A percentile compares a stretch with the other conserved stretches of the same genome.
These are phyloP conservation scores for Homarus americanus DNA, from an alignment of 1,140 invertebrate species.

Conservation along the genomic window DNA sequence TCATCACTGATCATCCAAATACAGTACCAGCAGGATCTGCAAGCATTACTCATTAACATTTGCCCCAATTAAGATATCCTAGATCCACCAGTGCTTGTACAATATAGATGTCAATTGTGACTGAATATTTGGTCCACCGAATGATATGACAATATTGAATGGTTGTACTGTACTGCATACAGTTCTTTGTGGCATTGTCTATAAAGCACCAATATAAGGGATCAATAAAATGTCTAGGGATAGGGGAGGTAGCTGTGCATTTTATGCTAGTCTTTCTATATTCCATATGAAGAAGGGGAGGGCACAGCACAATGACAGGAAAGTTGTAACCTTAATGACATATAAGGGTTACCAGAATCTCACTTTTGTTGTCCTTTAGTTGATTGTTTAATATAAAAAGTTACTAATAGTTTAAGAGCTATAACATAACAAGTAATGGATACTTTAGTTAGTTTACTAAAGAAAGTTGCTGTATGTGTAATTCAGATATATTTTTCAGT, in stretches of 20 bases:
- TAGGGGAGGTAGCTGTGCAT: background rate
- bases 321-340: background rate
- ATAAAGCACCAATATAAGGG: background rate
- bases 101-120: background rate
- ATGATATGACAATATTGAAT: background rate
- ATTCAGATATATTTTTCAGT: background rate
- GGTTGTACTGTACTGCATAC: too few species aligned
- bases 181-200: background rate
- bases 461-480: too few species aligned
- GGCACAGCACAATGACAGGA: background rate
- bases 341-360: background rate
- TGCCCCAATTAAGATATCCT: too few species aligned
- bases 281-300: background rate
- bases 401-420: background rate
- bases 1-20: too few species aligned
- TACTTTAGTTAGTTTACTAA: background rate
- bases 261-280: background rate
- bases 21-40: too few species aligned
- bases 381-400: background rate
- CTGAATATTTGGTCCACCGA: background rate
- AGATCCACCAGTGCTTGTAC: too few species aligned
- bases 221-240: background rate
- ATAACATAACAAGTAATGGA: background rate
- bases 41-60: too few species aligned
- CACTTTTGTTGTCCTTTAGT: background rate